Conservation (phyloP, 1,140 invertebrate genomes). For the Lasaia peninsularis region DNA sequence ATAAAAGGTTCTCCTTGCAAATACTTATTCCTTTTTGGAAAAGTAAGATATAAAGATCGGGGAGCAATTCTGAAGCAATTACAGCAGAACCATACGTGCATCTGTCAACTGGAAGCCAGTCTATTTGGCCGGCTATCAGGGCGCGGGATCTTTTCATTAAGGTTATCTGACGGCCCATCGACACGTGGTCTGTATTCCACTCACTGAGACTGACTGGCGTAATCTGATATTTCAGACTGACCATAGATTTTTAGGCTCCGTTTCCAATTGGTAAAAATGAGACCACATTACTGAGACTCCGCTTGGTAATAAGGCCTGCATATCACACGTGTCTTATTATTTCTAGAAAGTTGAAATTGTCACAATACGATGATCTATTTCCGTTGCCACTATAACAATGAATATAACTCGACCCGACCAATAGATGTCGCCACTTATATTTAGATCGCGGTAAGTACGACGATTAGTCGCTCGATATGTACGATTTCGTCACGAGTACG, state of each 20-base stretch:
- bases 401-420: no score
- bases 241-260: background rate
- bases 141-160: slow-evolving; percentile 59
- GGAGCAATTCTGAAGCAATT: slow-evolving; percentile 33
- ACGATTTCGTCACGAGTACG: no score
- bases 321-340: no score
- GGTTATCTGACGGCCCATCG: slow-evolving; percentile 42
- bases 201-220: slow-evolving; percentile 14
- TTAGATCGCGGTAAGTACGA: no score
- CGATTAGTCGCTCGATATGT: no score
- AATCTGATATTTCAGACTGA: background rate
- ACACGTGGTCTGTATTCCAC: slow-evolving; percentile 38
- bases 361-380: no score
- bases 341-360: no score
- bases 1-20: background rate
- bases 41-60: background rate
- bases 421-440: no score
- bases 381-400: no score
- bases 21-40: background rate
- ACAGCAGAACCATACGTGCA: slow-evolving; percentile 32
- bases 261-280: no score
- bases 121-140: slow-evolving; percentile 16
- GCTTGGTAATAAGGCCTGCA: no score
- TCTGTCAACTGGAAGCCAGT: slow-evolving; percentile 24
- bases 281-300: no score